Conservation (phyloP, 2,888 invertebrate species). For the Spisula solida region DNA sequence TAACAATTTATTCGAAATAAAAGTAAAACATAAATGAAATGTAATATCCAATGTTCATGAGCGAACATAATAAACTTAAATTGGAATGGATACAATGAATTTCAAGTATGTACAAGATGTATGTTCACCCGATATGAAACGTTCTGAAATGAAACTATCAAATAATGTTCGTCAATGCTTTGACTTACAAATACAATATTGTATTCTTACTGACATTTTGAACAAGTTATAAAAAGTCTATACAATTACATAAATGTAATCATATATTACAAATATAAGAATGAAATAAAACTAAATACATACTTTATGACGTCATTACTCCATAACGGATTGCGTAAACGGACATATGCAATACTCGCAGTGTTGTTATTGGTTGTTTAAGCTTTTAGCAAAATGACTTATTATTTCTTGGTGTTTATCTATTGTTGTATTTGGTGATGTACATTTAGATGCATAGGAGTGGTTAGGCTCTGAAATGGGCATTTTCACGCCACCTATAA, state of each 20-base stretch:
- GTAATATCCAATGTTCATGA: slow-evolving; percentile 18
- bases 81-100: slow-evolving; percentile 25
- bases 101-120: not conserved
- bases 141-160: not conserved
- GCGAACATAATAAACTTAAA: slow-evolving; percentile 19
- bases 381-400: too few species aligned
- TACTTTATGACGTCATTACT: too few species aligned
- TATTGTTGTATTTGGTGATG: too few species aligned
- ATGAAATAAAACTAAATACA: too few species aligned
- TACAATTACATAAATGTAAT: not conserved
- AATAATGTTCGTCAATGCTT: not conserved
- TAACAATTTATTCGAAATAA: slow-evolving; percentile 28
- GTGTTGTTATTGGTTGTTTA: too few species aligned
- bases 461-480: too few species aligned
- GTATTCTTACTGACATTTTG: not conserved
- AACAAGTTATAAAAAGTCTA: not conserved
- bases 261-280: not conserved
- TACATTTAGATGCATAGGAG: too few species aligned
- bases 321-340: too few species aligned
- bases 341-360: too few species aligned
- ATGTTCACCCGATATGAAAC: not conserved
- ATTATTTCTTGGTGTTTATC: too few species aligned
- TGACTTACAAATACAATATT: not conserved
- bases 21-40: slow-evolving; percentile 21
- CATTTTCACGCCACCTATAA: too few species aligned